phyloP scores from a whole-genome alignment of 2,113 vertebrate genomes.

The Pelvicachromis taeniatus region DNA sequence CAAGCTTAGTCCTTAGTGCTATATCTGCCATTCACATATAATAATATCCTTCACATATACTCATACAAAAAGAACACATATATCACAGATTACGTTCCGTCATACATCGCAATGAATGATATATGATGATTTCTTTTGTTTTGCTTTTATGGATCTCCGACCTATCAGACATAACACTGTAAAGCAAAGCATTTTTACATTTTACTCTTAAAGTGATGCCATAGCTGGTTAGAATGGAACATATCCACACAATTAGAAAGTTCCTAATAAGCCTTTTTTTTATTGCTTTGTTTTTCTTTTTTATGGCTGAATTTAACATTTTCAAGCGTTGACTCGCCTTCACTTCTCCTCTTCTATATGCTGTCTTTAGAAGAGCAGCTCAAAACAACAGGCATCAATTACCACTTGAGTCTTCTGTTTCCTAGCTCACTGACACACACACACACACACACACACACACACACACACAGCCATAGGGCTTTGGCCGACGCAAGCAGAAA shows the following conservation, averaged over 20 bases:
- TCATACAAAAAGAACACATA: background rate
- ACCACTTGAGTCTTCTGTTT: slow-evolving; percentile 20
- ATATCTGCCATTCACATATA: background rate
- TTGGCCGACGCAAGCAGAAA: slow-evolving; percentile 64
- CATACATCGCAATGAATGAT: background rate
- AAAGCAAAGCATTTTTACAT: background rate
- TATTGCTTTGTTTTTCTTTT: background rate
- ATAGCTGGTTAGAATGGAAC: background rate
- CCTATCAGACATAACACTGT: background rate
- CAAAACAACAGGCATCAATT: slow-evolving; percentile 52
- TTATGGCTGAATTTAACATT: background rate
- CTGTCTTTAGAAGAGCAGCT: slow-evolving; percentile 4
- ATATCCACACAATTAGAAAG: background rate
- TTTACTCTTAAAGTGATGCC: background rate
- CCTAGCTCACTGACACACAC: background rate
- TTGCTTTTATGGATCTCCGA: background rate
- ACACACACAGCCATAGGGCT: background rate
- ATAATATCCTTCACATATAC: background rate
- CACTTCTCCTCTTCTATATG: background rate
- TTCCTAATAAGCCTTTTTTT: background rate
- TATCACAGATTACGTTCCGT: background rate
- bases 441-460: background rate
- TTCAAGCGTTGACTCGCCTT: background rate
- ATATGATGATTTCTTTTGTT: background rate
- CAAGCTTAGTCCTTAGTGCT: slow-evolving; percentile 7